Base-by-base conservation (phyloP, 2,888 invertebrate species). In the Lithophane semibrunnea region DNA sequence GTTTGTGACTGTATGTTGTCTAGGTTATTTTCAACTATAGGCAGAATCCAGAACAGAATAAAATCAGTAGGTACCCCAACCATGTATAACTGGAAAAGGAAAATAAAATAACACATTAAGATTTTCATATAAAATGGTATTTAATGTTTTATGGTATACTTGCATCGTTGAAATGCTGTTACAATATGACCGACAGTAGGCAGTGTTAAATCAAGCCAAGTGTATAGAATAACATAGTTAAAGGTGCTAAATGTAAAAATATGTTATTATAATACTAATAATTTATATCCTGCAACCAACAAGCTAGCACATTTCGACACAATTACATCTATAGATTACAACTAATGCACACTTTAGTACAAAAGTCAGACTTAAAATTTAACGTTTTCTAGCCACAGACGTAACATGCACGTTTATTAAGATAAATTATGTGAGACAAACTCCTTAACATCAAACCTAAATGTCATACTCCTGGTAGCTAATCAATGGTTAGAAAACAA, bases 331-430 rank as follows among this genome's bases (percentile, higher is more conserved):
- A 87, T 75, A 86, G 75, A 79, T 86, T 85, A 88, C 60, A 85
- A 88, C 88, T 77, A 86, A 84, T 89, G 88, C 86, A 89, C 89
- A 79, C 79, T 79, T 82, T 77, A 82, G 92, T 94, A 94, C 90
- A 94, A 94, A 94, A 94, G 93, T 95, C 95, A 95, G 94, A 95
- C 95, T 94, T 94, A 90, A 88, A 91, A 92, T 93, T 93, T 84
- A 88, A 90, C 77, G 82, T 83, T 88, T 80, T 80, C 83, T 83
- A 85, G 85, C 88, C 83, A 85, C 86, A 83, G 82, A 86, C 82
- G 83, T 86, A 89, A 89, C 86, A 91, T 88, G 87, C 84, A 87
- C 82, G 82, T 87, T 88, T 79, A 87, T 76, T 89, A 88, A 88
- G 81, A 86, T 89, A 88, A 89, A 89, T 89, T 78, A 88, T 88